Base-by-base conservation (phyloP, 2,113 vertebrate species). In the Rhea americana region DNA sequence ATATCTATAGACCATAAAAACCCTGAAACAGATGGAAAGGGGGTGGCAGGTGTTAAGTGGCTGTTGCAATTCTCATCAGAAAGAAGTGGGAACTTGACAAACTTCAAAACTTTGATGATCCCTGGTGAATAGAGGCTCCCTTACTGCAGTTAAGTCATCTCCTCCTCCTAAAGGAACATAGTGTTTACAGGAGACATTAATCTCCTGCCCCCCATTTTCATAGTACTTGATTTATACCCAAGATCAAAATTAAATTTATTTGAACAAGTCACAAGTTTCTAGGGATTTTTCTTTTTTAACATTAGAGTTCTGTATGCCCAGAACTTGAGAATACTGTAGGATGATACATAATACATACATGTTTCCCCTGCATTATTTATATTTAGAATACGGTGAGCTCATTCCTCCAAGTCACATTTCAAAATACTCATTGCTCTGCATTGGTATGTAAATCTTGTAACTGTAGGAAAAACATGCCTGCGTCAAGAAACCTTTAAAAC, bases 81-180 rank as follows among this genome's bases (percentile, higher is more conserved):
- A 91, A 93, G 89, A 90, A 81, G 96, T 94, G 91, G 22, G 41
- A 90, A 84, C 93, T 87, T 95, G 95, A 79, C 95, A 96, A 96
- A 87, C 80, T 79, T 53, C 66, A 61, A 95, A 84, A 79, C 35
- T 86, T 89, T 86, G 45, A 91, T 55, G 37, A 68, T 35, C 30
- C 55, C 61, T 20, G 13, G 24, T 51, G 28, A 30, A 45, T 3
- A 66, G 28, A 79, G 5, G 25, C 6, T 53, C 37, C 82, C 37
- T 55, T 73, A 19, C 43, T 47, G 37, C 35, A 51, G 47, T 48
- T 74, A 75, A 81, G 74, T 14, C 15, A 48, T 72, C 17, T 8
- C 30, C 37, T 84, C 61, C 35, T 24, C 41, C 53, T 79, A 6
- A 19, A 83, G 45, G 62, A 59, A 45, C 24, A 55, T 55, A 26